phyloP scores from a whole-genome alignment of 1,140 invertebrate species.

The Whitmania pigra region DNA sequence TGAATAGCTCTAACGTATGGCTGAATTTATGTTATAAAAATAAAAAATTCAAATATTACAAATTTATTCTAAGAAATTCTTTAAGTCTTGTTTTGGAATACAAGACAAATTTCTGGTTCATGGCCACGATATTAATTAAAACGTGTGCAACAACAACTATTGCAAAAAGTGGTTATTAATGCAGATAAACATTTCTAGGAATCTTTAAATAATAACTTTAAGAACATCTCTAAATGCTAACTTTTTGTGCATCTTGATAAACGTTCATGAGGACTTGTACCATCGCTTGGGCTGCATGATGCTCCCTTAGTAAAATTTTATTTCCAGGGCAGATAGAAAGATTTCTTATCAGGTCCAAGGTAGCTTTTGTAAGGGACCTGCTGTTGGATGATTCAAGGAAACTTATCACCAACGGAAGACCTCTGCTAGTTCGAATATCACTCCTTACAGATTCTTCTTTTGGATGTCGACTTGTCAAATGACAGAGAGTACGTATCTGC shows the following conservation, averaged over 20 bases:
- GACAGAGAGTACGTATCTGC: conserved; percentile 78
- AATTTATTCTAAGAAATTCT: neutral
- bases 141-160: neutral
- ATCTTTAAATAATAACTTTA: no score
- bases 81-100: neutral
- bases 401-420: conserved; percentile 85
- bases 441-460: conserved; percentile 93
- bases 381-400: conserved; percentile 53
- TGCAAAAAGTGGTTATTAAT: neutral
- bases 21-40: neutral
- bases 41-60: neutral
- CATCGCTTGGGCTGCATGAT: conserved; percentile 79
- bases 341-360: conserved; percentile 92
- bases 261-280: conserved; percentile 80
- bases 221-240: conserved; percentile 38
- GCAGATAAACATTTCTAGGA: neutral
- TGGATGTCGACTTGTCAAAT: conserved; percentile 84
- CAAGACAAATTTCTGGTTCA: conserved; percentile 23
- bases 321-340: conserved; percentile 86
- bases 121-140: neutral
- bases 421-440: conserved; percentile 80
- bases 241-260: conserved; percentile 75
- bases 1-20: conserved; percentile 49
- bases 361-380: conserved; percentile 51
- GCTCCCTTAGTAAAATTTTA: conserved; percentile 81